These are phyloP conservation scores for Thereva nobilitata DNA, from an alignment of 2,888 invertebrate species.

Conservation along the genomic window DNA sequence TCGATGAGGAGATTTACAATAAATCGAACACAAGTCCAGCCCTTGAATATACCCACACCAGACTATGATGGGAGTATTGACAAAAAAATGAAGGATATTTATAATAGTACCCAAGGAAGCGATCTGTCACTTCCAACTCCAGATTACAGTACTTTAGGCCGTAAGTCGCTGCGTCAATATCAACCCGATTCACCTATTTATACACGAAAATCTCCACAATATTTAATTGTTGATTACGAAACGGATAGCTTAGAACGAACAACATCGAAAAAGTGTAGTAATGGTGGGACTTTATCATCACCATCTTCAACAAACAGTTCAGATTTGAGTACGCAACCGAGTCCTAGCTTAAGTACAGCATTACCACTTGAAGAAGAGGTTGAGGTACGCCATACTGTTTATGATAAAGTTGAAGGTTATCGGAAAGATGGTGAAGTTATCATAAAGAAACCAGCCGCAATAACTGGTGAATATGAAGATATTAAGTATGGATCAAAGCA, in stretches of 20 bases:
- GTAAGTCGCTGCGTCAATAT: slow-evolving; percentile 54
- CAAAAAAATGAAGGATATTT: slow-evolving; percentile 56
- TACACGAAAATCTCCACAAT: slow-evolving; percentile 54
- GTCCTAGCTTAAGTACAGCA: slow-evolving; percentile 73
- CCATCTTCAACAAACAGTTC: slow-evolving; percentile 64
- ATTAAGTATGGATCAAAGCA: slow-evolving; percentile 40
- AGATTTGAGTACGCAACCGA: slow-evolving; percentile 71
- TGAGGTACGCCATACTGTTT: slow-evolving; percentile 76
- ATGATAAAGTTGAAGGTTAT: slow-evolving; percentile 58
- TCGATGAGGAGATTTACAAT: slow-evolving; percentile 44
- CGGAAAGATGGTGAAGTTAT: slow-evolving; percentile 52
- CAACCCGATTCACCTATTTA: slow-evolving; percentile 58
- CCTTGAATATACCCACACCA: slow-evolving; percentile 55
- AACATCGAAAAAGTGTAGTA: slow-evolving; percentile 58
- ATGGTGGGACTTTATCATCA: slow-evolving; percentile 56
- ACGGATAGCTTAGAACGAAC: slow-evolving; percentile 73
- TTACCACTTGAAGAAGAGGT: slow-evolving; percentile 80
- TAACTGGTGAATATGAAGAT: slow-evolving; percentile 42
- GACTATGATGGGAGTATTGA: slow-evolving; percentile 58
- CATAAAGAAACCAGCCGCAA: slow-evolving; percentile 50
- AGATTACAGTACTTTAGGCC: slow-evolving; percentile 57
- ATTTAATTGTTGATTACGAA: slow-evolving; percentile 68
- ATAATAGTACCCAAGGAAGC: slow-evolving; percentile 53
- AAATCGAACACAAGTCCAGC: slow-evolving; percentile 35
- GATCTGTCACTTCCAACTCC: slow-evolving; percentile 58